Evolutionary conservation across 2,113 vertebrate genomes (phyloP), one percentile per base, ranked within the genome.

Genomic region (Dermatemys mawii): DNA sequence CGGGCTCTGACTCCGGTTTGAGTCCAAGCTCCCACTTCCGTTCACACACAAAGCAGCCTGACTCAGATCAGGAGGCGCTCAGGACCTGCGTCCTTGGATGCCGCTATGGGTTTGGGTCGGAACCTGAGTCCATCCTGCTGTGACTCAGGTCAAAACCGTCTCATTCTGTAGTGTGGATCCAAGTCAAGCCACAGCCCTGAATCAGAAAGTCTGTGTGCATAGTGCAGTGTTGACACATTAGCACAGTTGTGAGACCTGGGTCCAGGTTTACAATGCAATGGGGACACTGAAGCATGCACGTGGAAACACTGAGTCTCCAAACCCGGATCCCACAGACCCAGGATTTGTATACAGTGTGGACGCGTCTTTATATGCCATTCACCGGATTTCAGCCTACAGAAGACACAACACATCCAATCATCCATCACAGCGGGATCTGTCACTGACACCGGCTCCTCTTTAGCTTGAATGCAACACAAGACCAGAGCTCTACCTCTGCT

Each of bases 381-480:
- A 17, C 32, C 35, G 32, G 41, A 17, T 13, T 78, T 54, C 60
- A 85, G 0, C 3, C 19, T 78, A 73, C 50, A 86, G 41, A 1
- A 63, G 6, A 6, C 3, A 3, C 1, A 8, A 78, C 12, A 2
- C 14, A 0, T 24, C 21, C 21, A 53, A 53, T 22, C 51, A 22
- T 53, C 73, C 26, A 27, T 76, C 73, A 29, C 73, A 76, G 41
- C 3, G 73, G 24, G 41, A 27, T 76, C 73, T 46, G 24, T 27
- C 44, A 13, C 73, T 16, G 12, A 75, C 38, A 26, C 10, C 5
- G 10, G 22, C 41, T 75, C 24, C 41, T 44, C n/a, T 75, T 73
- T 26, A 84, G 49, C 57, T 1, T 78, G 44, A 73, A 29, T 8
- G 46, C 44, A 80, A 16, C 10, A 5, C 35, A 38, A 67, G 63